Percentiles rank a stretch among this genome's conserved stretches.
These are phyloP conservation scores for Ctenomys sociabilis DNA, from an alignment of 2,113 vertebrate species.

Conservation along the genomic window DNA sequence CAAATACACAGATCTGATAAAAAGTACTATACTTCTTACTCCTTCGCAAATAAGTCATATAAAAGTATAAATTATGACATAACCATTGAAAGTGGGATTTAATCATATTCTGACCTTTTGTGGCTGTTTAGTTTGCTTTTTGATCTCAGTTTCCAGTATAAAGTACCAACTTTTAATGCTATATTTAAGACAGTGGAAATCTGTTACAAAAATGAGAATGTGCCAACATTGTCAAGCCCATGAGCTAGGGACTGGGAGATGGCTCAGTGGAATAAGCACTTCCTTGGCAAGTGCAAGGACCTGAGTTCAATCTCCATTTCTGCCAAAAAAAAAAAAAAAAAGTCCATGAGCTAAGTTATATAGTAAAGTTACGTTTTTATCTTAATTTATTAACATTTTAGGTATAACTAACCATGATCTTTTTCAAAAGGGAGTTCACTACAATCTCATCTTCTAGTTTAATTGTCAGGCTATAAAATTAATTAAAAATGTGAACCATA, in stretches of 20 bases:
- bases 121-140: slow-evolving; percentile 45
- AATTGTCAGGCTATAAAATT: not conserved
- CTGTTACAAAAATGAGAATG: slow-evolving; percentile 37
- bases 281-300: too few relatives aligned
- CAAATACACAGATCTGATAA: slow-evolving; percentile 63
- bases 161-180: not conserved
- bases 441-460: not conserved
- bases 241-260: too few relatives aligned
- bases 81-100: slow-evolving; percentile 55
- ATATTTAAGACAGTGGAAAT: slow-evolving; percentile 50
- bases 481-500: not conserved
- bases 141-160: slow-evolving; percentile 60
- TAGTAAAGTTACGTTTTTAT: not conserved
- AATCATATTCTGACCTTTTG: slow-evolving; percentile 60
- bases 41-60: slow-evolving; percentile 27
- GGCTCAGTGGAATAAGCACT: too few relatives aligned
- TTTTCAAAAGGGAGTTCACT: not conserved
- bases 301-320: too few relatives aligned
- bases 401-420: not conserved
- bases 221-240: slow-evolving; percentile 19
- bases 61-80: slow-evolving; percentile 68
- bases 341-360: not conserved
- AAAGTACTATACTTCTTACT: slow-evolving; percentile 48
- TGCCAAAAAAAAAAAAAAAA: too few relatives aligned
- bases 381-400: slow-evolving; percentile 5